Conservation (phyloP, 2,113 vertebrate species). For the Clupea harengus region DNA sequence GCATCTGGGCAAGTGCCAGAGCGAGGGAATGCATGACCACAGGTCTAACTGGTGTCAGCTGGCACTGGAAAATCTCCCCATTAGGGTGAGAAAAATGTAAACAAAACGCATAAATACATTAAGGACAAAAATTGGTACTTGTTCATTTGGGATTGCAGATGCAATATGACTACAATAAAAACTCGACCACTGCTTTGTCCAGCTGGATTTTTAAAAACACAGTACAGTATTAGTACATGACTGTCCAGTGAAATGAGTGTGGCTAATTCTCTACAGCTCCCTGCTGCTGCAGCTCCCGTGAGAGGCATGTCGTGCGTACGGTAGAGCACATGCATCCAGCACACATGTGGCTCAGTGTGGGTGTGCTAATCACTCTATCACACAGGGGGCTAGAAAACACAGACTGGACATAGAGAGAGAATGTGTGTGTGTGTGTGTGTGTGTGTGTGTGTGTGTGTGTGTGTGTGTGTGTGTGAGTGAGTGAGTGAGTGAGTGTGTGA, state of each 20-base stretch:
- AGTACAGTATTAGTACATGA: background rate
- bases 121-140: background rate
- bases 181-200: background rate
- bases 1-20: background rate
- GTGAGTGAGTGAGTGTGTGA: too few relatives aligned
- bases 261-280: background rate
- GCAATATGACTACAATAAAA: background rate
- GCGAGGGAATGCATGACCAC: background rate
- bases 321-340: slow-evolving; percentile 5
- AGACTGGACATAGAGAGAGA: background rate
- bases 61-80: background rate
- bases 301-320: background rate
- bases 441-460: too few relatives aligned
- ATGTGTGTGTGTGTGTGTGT: too few relatives aligned
- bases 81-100: too few relatives aligned
- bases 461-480: too few relatives aligned
- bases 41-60: background rate
- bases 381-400: slow-evolving; percentile 34
- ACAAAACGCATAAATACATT: background rate
- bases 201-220: background rate
- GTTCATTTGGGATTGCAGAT: background rate
- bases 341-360: slow-evolving; percentile 49
- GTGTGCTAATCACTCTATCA: slow-evolving; percentile 48
- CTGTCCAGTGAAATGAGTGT: too few relatives aligned
- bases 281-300: background rate